Conservation (phyloP, 2,797 vertebrate species). For the Neoniphon sammara region DNA sequence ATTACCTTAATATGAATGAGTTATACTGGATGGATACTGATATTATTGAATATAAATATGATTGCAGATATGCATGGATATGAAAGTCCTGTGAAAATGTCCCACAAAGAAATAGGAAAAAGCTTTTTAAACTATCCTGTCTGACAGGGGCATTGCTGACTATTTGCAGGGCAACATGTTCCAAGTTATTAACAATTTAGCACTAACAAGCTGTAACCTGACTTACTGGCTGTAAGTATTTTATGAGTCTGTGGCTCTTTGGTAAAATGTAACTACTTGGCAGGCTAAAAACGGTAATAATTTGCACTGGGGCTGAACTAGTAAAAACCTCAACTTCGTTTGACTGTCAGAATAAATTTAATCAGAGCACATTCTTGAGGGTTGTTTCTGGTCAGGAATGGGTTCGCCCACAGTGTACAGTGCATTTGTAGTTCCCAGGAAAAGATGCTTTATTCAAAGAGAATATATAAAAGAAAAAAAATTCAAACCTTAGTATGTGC, state of each 20-base stretch:
- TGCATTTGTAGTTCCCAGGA: not conserved
- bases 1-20: slow-evolving; percentile 6
- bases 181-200: slow-evolving; percentile 37
- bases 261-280: slow-evolving; percentile 24
- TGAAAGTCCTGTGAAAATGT: not conserved
- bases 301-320: slow-evolving; percentile 10
- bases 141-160: slow-evolving; percentile 1
- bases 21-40: slow-evolving; percentile 5
- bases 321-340: slow-evolving; percentile 17
- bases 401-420: slow-evolving; percentile 14
- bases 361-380: slow-evolving; percentile 14
- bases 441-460: too few species aligned
- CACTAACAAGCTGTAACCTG: slow-evolving; percentile 39
- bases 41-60: slow-evolving; percentile 2
- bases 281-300: slow-evolving; percentile 27
- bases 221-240: slow-evolving; percentile 19
- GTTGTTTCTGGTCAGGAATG: slow-evolving; percentile 21
- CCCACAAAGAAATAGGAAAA: not conserved
- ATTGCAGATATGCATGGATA: slow-evolving; percentile 3
- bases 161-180: slow-evolving; percentile 9
- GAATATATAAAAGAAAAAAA: too few species aligned
- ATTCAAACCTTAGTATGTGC: not conserved
- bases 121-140: slow-evolving; percentile 2
- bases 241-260: slow-evolving; percentile 32
- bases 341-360: slow-evolving; percentile 19